Percentiles rank a stretch among this genome's conserved stretches.
Evolutionary conservation across 2,113 vertebrate species (phyloP).

Genomic region (Serinus canaria): DNA sequence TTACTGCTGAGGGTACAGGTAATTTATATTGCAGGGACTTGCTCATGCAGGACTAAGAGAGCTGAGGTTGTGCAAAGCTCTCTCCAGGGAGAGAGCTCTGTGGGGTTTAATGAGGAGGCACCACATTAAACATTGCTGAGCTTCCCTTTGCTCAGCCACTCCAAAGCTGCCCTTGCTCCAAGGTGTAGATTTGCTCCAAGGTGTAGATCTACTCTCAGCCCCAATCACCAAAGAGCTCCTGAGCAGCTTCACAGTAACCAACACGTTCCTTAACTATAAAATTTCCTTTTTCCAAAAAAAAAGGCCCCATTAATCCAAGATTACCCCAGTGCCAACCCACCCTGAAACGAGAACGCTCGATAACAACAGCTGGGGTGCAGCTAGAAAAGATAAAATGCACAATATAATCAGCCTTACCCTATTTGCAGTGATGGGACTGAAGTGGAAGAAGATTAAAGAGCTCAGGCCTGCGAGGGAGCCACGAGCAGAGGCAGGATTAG

Average conservation of each 20-base stretch:
- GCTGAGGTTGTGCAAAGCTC: neutral
- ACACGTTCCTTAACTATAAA: rapidly evolving
- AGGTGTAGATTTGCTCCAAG: neutral
- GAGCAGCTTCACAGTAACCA: neutral
- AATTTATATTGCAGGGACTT: neutral
- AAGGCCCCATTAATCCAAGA: neutral
- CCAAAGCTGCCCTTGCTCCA: neutral
- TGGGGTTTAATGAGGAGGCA: neutral
- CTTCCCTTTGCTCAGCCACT: neutral
- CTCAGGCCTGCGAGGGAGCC: neutral
- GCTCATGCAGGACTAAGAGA: neutral
- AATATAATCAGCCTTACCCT: conserved; percentile 52
- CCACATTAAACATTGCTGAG: neutral
- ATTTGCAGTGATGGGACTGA: conserved; percentile 1
- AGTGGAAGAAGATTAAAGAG: conserved; percentile 26
- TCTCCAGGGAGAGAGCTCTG: neutral
- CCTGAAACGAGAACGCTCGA: rapidly evolving
- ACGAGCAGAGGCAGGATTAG: neutral
- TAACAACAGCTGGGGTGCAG: neutral
- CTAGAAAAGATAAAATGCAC: conserved; percentile 28
- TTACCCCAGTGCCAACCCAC: neutral
- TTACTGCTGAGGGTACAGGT: rapidly evolving
- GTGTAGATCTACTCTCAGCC: neutral
- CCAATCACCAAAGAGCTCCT: neutral
- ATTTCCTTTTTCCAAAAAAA: neutral